A percentile compares a stretch with the other conserved stretches of the same genome.
These are phyloP conservation scores for Buphagus erythrorhynchus DNA, from an alignment of 2,797 vertebrate genomes.

Conservation along the genomic window DNA sequence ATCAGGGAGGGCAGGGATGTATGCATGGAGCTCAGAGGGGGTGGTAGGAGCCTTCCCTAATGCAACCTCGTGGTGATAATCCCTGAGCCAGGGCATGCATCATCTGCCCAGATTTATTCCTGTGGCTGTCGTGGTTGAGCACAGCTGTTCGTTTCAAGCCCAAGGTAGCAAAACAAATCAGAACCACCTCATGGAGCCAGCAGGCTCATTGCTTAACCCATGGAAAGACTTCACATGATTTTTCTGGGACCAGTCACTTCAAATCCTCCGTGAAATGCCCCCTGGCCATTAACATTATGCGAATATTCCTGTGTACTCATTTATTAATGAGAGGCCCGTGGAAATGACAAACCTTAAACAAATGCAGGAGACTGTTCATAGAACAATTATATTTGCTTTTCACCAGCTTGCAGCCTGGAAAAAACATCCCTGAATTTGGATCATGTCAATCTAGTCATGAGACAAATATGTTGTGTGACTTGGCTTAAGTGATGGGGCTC, in stretches of 20 bases:
- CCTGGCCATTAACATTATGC: background rate
- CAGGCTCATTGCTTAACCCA: background rate
- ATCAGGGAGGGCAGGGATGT: background rate
- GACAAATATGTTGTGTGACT: constrained; percentile 44
- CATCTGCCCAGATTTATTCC: background rate
- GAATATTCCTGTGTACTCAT: background rate
- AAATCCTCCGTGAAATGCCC: background rate
- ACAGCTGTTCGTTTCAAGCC: fast-evolving
- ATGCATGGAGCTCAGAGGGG: background rate
- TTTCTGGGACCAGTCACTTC: background rate
- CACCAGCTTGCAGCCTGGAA: constrained; percentile 30
- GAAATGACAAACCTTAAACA: constrained; percentile 33
- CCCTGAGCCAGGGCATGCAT: background rate
- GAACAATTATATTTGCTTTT: constrained; percentile 33
- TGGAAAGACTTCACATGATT: background rate
- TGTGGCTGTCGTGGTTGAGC: background rate
- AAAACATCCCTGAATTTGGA: background rate
- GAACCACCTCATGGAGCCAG: background rate
- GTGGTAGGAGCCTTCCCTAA: background rate
- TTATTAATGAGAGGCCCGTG: background rate
- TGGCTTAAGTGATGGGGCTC: background rate
- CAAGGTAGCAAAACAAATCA: background rate
- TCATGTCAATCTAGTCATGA: constrained; percentile 41
- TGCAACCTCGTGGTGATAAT: background rate
- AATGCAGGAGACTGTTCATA: background rate